A percentile compares a stretch with the other conserved stretches of the same genome.
phyloP scores from a whole-genome alignment of 2,113 vertebrate species.

The Cebidichthys violaceus region DNA sequence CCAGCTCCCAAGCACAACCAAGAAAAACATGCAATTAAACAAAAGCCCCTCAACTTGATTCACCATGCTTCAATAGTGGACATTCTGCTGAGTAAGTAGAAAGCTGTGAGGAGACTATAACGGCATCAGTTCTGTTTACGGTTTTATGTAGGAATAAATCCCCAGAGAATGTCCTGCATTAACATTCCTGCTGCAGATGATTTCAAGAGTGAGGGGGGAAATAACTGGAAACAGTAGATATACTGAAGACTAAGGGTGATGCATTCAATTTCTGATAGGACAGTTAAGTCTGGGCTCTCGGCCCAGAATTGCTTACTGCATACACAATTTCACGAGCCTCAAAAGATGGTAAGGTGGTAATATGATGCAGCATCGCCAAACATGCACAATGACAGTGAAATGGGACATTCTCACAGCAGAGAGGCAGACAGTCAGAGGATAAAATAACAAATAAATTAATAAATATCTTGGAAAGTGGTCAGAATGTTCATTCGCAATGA shows the following conservation, averaged over 20 bases:
- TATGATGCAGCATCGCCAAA: conserved; percentile 48
- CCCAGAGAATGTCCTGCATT: conserved; percentile 37
- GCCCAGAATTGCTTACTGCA: conserved; percentile 59
- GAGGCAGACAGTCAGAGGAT: conserved; percentile 1
- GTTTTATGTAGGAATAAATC: conserved; percentile 43
- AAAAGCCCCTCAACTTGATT: conserved; percentile 25
- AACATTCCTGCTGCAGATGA: conserved; percentile 54
- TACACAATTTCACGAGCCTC: conserved; percentile 58
- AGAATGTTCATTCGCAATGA: background rate
- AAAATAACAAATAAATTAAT: conserved; percentile 31
- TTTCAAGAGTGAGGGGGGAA: conserved; percentile 42
- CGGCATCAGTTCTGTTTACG: conserved; percentile 32
- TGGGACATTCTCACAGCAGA: conserved; percentile 39
- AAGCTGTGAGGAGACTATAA: conserved; percentile 28
- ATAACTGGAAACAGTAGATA: conserved; percentile 41
- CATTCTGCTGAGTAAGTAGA: conserved; percentile 48
- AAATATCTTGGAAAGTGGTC: background rate
- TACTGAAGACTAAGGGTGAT: conserved; percentile 35
- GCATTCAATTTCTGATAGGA: conserved; percentile 53
- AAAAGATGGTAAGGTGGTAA: conserved; percentile 47
- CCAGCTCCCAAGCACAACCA: background rate
- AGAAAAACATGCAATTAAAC: background rate
- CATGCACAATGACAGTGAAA: conserved; percentile 48
- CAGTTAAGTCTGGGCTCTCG: conserved; percentile 60
- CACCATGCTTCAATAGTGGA: background rate